A percentile compares a stretch with the other conserved stretches of the same genome.
Conservation (phyloP, 2,113 vertebrate species). For the Morone saxatilis region DNA sequence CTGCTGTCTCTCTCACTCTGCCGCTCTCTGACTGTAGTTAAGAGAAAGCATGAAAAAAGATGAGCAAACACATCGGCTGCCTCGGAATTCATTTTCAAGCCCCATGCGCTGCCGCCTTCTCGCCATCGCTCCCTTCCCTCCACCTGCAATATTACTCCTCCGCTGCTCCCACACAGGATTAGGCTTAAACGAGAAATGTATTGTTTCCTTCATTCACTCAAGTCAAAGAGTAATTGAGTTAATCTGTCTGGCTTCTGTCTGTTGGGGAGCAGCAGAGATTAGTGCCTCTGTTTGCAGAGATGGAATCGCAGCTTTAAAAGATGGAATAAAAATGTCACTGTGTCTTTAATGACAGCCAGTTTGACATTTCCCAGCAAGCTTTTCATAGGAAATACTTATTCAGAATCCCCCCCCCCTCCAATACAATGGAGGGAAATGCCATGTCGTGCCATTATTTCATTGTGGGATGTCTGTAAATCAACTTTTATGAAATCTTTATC, state of each 20-base stretch:
- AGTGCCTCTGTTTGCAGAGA: conserved; percentile 67
- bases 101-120: conserved; percentile 2
- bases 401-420: conserved; percentile 3
- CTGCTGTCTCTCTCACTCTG: conserved; percentile 24
- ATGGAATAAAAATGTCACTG: conserved; percentile 81
- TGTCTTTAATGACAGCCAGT: conserved; percentile 74
- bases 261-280: conserved; percentile 70
- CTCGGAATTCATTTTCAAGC: conserved; percentile 64
- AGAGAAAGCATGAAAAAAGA: conserved; percentile 65
- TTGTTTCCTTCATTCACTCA: conserved; percentile 79
- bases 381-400: conserved; percentile 55
- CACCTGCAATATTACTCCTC: conserved; percentile 67
- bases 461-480: conserved; percentile 16
- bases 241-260: conserved; percentile 75
- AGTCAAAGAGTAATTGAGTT: conserved; percentile 82
- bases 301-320: conserved; percentile 75
- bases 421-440: conserved; percentile 56
- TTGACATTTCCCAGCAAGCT: conserved; percentile 78
- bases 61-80: conserved; percentile 68
- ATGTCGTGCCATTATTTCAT: conserved; percentile 42
- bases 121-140: conserved; percentile 32
- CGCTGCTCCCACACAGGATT: conserved; percentile 66
- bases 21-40: conserved; percentile 43
- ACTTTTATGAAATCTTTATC: conserved; percentile 41
- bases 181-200: conserved; percentile 75